Base-by-base conservation (phyloP, 2,888 invertebrate species). In the Tribolium freemani region DNA sequence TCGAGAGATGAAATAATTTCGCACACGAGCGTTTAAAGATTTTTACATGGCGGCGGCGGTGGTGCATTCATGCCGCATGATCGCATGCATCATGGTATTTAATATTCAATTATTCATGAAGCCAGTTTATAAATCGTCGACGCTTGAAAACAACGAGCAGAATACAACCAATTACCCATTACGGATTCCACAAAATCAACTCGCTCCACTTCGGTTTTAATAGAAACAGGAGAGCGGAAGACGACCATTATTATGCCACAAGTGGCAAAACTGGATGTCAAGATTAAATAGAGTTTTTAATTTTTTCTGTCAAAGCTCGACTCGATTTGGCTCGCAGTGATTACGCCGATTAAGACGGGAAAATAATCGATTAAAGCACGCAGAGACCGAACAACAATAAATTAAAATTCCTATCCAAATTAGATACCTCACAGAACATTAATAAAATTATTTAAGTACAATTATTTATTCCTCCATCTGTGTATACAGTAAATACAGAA, bases 61-160 rank as follows among this genome's bases (percentile, higher is more conserved):
- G 69, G 61, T 73, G 71, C 73, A 78, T 78, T 77, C 74, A 72
- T 77, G 68, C 76, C 73, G 78, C 80, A 79, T 76, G 77, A 78
- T 80, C 71, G 80, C 80, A 81, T 80, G 81, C 78, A 78, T 77
- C 78, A 48, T 68, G 58, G 75, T 77, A 75, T 77, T 81, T 81
- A 82, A 80, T 80, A 82, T 82, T 82, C 82, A 83, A 81, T 83
- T 81, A 81, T 79, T 80, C 80, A 77, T 75, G 76, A 71, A 38
- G 76, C 72, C 71, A 75, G 73, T 73, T 74, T 77, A 79, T 80
- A 80, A 81, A 81, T 80, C 78, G 72, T 79, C 72, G 72, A 72
- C 75, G 77, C 73, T 76, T 74, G 67, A 38, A 68, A 73, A 68
- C 73, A 76, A 76, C 75, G 75, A 79, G 77, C 76, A 61, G 66